Evolutionary conservation across 2,888 invertebrate species (phyloP).

Genomic region (Argynnis bischoffii): DNA sequence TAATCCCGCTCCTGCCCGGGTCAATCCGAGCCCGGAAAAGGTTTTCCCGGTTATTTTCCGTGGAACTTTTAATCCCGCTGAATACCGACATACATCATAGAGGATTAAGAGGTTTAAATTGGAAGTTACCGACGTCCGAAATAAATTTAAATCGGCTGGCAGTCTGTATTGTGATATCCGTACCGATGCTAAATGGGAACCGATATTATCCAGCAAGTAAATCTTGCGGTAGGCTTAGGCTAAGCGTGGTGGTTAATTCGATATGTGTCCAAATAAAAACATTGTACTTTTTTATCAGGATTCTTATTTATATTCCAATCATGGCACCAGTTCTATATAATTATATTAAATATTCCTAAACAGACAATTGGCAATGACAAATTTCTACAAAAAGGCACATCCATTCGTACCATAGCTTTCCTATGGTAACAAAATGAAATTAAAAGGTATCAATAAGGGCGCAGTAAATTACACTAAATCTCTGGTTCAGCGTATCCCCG

Average conservation of each 20-base stretch:
- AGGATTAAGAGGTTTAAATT: conserved; percentile 83
- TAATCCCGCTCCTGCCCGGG: conserved; percentile 79
- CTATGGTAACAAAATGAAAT: conserved; percentile 52
- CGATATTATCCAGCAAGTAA: conserved; percentile 74
- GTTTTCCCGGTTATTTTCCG: conserved; percentile 83
- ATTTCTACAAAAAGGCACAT: not conserved
- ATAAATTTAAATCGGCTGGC: conserved; percentile 82
- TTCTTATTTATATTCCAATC: not conserved
- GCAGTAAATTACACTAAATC: conserved; percentile 66
- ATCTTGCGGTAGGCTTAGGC: conserved; percentile 60
- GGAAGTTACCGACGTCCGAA: conserved; percentile 83
- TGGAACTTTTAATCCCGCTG: conserved; percentile 82
- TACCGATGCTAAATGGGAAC: conserved; percentile 76
- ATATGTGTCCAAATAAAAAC: conserved; percentile 8
- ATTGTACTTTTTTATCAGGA: not conserved
- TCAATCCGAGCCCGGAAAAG: conserved; percentile 82
- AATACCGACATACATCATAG: conserved; percentile 83
- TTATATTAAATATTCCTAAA: not conserved
- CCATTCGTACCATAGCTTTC: conserved; percentile 19
- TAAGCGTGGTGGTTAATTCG: conserved; percentile 40
- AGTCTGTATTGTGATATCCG: conserved; percentile 81
- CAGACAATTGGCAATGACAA: not conserved
- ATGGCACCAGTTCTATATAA: too few relatives aligned
- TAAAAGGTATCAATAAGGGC: conserved; percentile 73
- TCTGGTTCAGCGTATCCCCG: conserved; percentile 60